Evolutionary conservation across 2,113 vertebrate genomes (phyloP).

Genomic region (Gasterosteus aculeatus): DNA sequence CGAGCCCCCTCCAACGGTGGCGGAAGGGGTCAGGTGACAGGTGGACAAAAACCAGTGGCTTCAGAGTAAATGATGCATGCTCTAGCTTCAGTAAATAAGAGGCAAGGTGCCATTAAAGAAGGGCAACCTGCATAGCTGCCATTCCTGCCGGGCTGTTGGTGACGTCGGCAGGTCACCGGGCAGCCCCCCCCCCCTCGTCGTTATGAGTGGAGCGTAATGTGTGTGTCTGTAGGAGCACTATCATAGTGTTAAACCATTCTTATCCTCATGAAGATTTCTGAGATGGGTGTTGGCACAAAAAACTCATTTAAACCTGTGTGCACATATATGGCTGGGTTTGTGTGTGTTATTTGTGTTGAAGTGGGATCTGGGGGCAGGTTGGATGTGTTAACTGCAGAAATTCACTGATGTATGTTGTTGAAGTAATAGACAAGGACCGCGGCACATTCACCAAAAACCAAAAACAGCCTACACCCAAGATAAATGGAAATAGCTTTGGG

Average conservation of each 20-base stretch:
- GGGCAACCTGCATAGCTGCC: conserved; percentile 66
- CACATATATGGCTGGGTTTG: conserved; percentile 1
- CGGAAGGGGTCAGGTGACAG: conserved; percentile 76
- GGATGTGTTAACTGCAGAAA: conserved; percentile 37
- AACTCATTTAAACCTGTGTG: background rate
- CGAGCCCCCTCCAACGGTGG: conserved; percentile 50
- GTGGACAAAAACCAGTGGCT: conserved; percentile 76
- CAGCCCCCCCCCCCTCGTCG: conserved; percentile 1
- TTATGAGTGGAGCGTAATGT: background rate
- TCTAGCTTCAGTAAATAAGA: conserved; percentile 67
- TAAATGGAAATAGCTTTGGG: conserved; percentile 64
- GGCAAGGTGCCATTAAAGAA: conserved; percentile 68
- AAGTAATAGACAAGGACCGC: conserved; percentile 58
- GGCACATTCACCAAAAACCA: conserved; percentile 34
- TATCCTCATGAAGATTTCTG: background rate
- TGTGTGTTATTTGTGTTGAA: conserved; percentile 34
- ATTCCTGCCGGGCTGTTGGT: conserved; percentile 62
- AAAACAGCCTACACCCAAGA: conserved; percentile 32
- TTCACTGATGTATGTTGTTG: conserved; percentile 51
- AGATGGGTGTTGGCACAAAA: background rate
- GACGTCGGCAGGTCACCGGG: conserved; percentile 53
- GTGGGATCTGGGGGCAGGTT: conserved; percentile 1
- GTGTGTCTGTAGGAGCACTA: background rate
- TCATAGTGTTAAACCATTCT: background rate
- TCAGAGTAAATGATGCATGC: conserved; percentile 79